phyloP scores from a whole-genome alignment of 2,113 vertebrate species.

The Poeciliopsis retropinna region DNA sequence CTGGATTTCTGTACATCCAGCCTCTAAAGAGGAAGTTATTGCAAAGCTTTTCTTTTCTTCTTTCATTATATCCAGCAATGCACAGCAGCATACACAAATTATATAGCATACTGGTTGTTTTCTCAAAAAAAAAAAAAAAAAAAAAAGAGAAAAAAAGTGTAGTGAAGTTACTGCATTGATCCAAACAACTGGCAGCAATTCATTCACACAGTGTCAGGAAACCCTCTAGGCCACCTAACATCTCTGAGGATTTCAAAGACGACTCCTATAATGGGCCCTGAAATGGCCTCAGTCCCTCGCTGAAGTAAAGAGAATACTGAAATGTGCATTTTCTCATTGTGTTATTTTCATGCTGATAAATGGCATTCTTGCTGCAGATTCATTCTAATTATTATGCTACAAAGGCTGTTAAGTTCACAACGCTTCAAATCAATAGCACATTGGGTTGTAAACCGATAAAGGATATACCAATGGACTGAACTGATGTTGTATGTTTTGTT shows the following conservation, averaged over 20 bases:
- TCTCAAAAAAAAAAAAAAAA: conserved; percentile 1
- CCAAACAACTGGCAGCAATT: conserved; percentile 16
- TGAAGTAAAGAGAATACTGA: conserved; percentile 12
- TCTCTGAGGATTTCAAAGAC: conserved; percentile 37
- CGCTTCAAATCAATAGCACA: conserved; percentile 55
- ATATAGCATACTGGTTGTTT: background rate
- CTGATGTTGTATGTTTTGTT: conserved; percentile 8
- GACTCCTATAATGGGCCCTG: conserved; percentile 26
- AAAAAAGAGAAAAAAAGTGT: background rate
- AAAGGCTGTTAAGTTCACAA: conserved; percentile 38
- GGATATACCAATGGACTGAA: conserved; percentile 30
- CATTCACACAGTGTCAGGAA: conserved; percentile 20
- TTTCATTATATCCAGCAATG: background rate
- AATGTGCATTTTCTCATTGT: conserved; percentile 39
- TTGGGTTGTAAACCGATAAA: conserved; percentile 45
- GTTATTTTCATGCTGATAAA: conserved; percentile 54
- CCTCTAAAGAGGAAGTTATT: background rate
- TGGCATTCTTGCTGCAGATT: conserved; percentile 27
- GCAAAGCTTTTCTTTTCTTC: background rate
- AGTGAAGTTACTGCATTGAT: conserved; percentile 32
- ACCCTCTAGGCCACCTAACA: conserved; percentile 20
- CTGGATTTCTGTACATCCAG: too few relatives aligned
- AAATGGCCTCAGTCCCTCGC: conserved; percentile 31
- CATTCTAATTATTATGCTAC: conserved; percentile 50
- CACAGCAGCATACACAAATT: background rate